Conservation (phyloP, 2,888 invertebrate species). For the Cistogaster globosa region DNA sequence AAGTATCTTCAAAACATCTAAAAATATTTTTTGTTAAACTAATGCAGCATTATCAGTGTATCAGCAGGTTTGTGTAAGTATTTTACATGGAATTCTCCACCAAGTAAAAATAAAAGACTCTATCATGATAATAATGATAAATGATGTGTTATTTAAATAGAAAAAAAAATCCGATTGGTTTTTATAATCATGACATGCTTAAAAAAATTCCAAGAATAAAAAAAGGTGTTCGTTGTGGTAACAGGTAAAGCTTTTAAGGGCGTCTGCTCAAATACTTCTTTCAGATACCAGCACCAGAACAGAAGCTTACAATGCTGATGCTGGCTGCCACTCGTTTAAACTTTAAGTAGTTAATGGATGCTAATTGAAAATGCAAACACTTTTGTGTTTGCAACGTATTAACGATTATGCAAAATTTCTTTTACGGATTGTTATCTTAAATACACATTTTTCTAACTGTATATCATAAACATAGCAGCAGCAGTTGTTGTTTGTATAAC, state of each 20-base stretch:
- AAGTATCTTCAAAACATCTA: too few species aligned
- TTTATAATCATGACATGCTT: constrained; percentile 45
- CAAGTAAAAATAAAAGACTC: too few species aligned
- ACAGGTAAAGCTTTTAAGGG: constrained; percentile 8
- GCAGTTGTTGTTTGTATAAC: not conserved
- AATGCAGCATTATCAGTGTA: too few species aligned
- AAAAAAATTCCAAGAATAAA: not conserved
- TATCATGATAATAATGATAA: too few species aligned
- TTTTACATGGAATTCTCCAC: too few species aligned
- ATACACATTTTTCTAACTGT: constrained; percentile 3
- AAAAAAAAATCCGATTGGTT: too few species aligned
- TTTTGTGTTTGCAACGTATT: constrained; percentile 57
- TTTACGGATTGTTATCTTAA: constrained; percentile 58
- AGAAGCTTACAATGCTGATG: too few species aligned
- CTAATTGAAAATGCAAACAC: constrained; percentile 70
- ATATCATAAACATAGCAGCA: not conserved
- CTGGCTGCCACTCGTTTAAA: constrained; percentile 51
- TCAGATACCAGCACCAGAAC: not conserved
- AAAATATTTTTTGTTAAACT: too few species aligned
- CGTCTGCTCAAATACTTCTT: constrained; percentile 11
- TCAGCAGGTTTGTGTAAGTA: too few species aligned
- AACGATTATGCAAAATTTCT: constrained; percentile 69
- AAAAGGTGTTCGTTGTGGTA: constrained; percentile 22
- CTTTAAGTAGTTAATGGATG: constrained; percentile 65
- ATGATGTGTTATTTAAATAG: too few species aligned